Percentiles rank a stretch among this genome's conserved stretches.
Conservation (phyloP, 2,888 invertebrate genomes). For the Diloba caeruleocephala region DNA sequence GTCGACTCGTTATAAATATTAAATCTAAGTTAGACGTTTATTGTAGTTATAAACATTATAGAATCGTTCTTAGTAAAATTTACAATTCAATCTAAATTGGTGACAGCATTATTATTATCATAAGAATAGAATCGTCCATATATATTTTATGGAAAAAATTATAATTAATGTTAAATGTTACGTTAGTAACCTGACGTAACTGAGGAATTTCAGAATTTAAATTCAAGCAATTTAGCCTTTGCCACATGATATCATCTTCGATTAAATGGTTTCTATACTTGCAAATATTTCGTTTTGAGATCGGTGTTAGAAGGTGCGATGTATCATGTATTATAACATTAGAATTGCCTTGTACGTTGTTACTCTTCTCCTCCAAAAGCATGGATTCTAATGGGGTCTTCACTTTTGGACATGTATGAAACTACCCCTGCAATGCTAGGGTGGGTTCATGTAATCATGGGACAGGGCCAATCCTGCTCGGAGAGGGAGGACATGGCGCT, state of each 20-base stretch:
- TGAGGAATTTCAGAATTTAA: slow-evolving; percentile 18
- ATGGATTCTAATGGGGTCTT: too few species aligned
- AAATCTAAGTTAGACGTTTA: slow-evolving; percentile 43
- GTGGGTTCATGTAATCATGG: too few species aligned
- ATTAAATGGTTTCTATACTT: slow-evolving; percentile 19
- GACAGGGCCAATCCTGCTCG: too few species aligned
- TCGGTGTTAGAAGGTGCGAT: slow-evolving; percentile 13
- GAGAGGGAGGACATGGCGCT: too few species aligned
- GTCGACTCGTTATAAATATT: slow-evolving; percentile 2
- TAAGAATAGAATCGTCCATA: slow-evolving; percentile 41
- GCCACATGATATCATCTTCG: slow-evolving; percentile 16
- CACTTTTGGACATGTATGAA: too few species aligned
- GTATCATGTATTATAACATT: too few species aligned
- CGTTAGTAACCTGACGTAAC: slow-evolving; percentile 26
- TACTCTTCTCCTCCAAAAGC: too few species aligned
- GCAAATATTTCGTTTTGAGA: slow-evolving; percentile 8
- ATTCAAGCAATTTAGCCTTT: slow-evolving; percentile 39
- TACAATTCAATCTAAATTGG: slow-evolving; percentile 45
- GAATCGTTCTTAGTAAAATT: slow-evolving; percentile 35
- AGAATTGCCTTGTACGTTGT: too few species aligned
- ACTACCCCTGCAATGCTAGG: too few species aligned
- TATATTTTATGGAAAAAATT: slow-evolving; percentile 30
- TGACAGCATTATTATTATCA: slow-evolving; percentile 44
- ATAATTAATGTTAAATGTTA: slow-evolving; percentile 38
- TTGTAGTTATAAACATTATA: slow-evolving; percentile 36